Evolutionary conservation across 2,888 invertebrate species (phyloP).

Genomic region (Archips crataeganus): DNA sequence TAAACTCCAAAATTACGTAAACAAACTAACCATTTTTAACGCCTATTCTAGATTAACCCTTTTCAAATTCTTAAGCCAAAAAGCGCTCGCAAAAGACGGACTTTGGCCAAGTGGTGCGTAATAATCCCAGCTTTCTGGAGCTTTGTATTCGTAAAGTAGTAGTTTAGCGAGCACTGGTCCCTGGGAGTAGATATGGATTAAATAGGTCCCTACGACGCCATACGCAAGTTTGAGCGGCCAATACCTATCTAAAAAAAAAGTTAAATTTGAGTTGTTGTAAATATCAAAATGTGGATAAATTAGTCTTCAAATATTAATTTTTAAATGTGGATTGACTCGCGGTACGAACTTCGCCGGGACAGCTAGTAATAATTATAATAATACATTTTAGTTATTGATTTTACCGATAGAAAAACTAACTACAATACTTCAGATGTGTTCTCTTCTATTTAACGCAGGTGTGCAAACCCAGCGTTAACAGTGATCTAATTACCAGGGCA

Average conservation of each 20-base stretch:
- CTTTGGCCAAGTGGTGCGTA: constrained; percentile 9
- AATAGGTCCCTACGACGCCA: neutral
- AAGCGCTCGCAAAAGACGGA: constrained; percentile 18
- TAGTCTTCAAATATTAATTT: too few species aligned
- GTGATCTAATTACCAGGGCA: constrained; percentile 24
- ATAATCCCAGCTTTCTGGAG: constrained; percentile 15
- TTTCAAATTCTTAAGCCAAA: constrained; percentile 29
- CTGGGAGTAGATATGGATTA: neutral
- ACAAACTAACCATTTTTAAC: constrained; percentile 10
- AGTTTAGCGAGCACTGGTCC: constrained; percentile 7
- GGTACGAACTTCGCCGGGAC: too few species aligned
- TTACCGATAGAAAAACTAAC: neutral
- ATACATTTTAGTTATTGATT: too few species aligned
- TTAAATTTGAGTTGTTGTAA: too few species aligned
- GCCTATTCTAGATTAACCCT: constrained; percentile 11
- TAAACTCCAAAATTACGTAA: too few species aligned
- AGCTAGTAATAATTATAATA: too few species aligned
- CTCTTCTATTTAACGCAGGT: constrained; percentile 8
- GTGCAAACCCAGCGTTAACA: constrained; percentile 10
- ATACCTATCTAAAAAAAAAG: too few species aligned
- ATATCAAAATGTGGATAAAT: too few species aligned
- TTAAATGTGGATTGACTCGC: too few species aligned
- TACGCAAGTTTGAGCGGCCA: too few species aligned
- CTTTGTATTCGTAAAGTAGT: constrained; percentile 16
- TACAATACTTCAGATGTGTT: neutral